A percentile compares a stretch with the other conserved stretches of the same genome.
Evolutionary conservation across 1,140 invertebrate species (phyloP).

Genomic region (Adelges cooleyi): DNA sequence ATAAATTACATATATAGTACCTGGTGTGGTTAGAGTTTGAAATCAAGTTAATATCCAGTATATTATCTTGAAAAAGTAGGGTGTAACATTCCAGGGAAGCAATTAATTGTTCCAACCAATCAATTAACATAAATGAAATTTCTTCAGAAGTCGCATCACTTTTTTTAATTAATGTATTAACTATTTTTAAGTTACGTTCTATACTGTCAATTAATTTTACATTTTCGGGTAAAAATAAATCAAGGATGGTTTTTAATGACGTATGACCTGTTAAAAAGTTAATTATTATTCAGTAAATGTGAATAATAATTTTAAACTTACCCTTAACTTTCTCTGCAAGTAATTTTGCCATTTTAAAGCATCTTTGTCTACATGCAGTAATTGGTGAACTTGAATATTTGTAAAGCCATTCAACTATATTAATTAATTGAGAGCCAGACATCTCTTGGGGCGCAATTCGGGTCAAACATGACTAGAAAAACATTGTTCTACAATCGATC

Average conservation of each 20-base stretch:
- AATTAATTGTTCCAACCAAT: neutral
- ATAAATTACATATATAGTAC: too few species aligned
- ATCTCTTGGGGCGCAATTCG: neutral
- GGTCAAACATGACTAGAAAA: neutral
- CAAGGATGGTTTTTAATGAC: neutral
- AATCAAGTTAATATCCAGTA: neutral
- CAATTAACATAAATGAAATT: neutral
- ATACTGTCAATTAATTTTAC: neutral
- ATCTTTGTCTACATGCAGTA: neutral
- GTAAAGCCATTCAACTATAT: neutral
- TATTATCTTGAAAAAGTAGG: neutral
- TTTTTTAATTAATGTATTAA: neutral
- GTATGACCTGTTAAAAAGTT: neutral
- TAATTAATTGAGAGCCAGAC: neutral
- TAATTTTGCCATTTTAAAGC: neutral
- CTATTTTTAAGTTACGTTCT: neutral
- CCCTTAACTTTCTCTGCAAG: neutral
- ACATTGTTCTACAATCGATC: too few species aligned
- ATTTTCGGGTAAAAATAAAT: neutral
- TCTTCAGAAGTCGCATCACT: too few species aligned
- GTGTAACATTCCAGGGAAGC: constrained; percentile 1
- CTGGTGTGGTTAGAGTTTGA: neutral
- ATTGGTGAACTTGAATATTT: neutral
- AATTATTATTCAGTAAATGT: too few species aligned
- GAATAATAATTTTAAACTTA: neutral